Percentiles rank a stretch among this genome's conserved stretches.
Evolutionary conservation across 2,113 vertebrate genomes (phyloP).

Genomic region (Oncorhynchus masou): DNA sequence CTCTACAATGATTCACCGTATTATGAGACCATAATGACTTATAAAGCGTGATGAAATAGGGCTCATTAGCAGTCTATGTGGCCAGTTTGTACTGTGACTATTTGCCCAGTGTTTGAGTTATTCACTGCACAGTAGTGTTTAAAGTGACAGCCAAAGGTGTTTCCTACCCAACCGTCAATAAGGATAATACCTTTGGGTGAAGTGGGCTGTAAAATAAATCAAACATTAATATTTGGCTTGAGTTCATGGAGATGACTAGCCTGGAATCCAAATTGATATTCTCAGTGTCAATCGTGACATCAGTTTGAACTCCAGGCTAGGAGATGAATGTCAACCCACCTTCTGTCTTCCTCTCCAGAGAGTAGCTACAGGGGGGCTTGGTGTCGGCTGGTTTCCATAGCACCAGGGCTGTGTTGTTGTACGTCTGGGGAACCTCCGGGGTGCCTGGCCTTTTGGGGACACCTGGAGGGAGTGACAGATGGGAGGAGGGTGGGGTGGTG

Average conservation of each 20-base stretch:
- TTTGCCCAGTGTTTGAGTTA: constrained; percentile 28
- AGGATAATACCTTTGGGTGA: neutral
- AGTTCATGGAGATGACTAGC: neutral
- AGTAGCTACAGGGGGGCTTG: constrained; percentile 87
- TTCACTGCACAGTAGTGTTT: neutral
- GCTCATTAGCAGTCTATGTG: constrained; percentile 8
- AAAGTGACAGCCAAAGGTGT: neutral
- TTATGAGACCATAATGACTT: constrained; percentile 24
- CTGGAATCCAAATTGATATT: no score
- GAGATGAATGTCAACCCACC: constrained; percentile 66
- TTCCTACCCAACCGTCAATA: neutral
- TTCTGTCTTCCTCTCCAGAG: constrained; percentile 81
- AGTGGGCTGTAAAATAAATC: neutral
- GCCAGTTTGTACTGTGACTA: neutral
- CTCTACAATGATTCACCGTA: neutral
- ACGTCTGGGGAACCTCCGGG: constrained; percentile 90
- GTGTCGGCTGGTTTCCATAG: constrained; percentile 90
- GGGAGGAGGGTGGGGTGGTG: neutral
- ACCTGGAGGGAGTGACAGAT: constrained; percentile 61
- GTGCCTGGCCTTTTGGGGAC: constrained; percentile 85
- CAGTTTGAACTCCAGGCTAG: neutral
- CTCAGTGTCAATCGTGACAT: no score
- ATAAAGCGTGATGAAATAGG: constrained; percentile 5
- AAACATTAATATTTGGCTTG: neutral
- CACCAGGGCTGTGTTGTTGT: constrained; percentile 89